Conservation (phyloP, 2,888 invertebrate genomes). For the Pyrocoelia pectoralis region DNA sequence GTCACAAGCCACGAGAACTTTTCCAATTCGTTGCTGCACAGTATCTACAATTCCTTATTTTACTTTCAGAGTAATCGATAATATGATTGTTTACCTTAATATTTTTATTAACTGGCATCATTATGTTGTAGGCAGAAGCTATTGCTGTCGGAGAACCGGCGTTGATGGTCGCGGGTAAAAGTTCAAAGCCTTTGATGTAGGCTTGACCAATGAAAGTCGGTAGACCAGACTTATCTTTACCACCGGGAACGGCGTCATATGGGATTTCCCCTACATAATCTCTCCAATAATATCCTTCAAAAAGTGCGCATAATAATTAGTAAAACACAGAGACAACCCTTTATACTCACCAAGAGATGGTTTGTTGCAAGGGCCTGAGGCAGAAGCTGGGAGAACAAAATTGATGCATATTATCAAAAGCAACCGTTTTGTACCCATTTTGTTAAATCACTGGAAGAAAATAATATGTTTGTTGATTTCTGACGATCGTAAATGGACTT, state of each 20-base stretch:
- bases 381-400: no score
- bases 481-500: no score
- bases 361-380: no score
- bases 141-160: constrained; percentile 7
- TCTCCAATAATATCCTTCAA: constrained; percentile 10
- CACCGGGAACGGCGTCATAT: constrained; percentile 15
- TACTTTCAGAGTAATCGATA: background rate
- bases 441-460: no score
- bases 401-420: no score
- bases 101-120: constrained; percentile 3
- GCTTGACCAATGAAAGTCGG: constrained; percentile 18
- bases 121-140: constrained; percentile 14
- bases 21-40: background rate
- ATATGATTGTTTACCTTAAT: constrained; percentile 14
- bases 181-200: constrained; percentile 12
- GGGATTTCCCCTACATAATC: no score
- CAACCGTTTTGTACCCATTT: no score
- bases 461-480: no score
- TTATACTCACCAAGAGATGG: no score
- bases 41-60: constrained; percentile 5
- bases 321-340: no score
- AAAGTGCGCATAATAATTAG: no score
- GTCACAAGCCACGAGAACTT: constrained; percentile 8
- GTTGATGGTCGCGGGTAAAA: constrained; percentile 19
- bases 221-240: constrained; percentile 13